Evolutionary conservation across 2,113 vertebrate species (phyloP), one percentile per base, ranked within the genome.

Genomic region (Herpailurus yagouaroundi): DNA sequence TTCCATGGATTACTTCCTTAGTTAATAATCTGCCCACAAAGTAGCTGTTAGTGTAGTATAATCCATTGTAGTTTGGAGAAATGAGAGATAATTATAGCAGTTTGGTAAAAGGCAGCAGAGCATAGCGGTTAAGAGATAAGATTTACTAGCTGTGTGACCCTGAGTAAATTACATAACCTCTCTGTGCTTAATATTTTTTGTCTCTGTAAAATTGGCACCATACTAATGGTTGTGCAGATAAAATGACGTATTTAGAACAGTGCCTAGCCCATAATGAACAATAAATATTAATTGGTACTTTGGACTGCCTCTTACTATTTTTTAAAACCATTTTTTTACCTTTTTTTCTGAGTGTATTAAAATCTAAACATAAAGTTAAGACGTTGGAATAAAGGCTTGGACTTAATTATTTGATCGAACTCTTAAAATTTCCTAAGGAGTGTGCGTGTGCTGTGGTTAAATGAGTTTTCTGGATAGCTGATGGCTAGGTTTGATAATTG

Each of bases 401-500:
- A 27, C 45, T 86, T 90, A 50, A 92, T 84, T 85, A 81, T 73
- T 89, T 92, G 25, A 38, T 27, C 90, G 52, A 23, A 76, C 21
- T 89, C 74, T 29, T 57, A 38, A 52, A 29, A 0, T 87, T 96
- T 80, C 45, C 31, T n/a, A 77, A 13, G 80, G 71, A 57, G 19
- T 33, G 23, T 64, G 48, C n/a, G 45, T 81, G 36, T 68, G 31
- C 81, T 94, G 36, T 97, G 64, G 31, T 48, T 82, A 83, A 57
- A 38, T 73, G 57, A 79, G 48, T 96, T 93, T 96, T 95, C 77
- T 93, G 23, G 48, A 45, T 38, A 82, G 18, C 14, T 87, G 74
- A 77, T 96, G 36, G 41, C 64, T 92, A 69, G 33, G 10, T 88
- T 92, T 97, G 74, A 82, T 94, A 81, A 76, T 64, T 89, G 68